Evolutionary conservation across 2,888 invertebrate genomes (phyloP), one percentile per base, ranked within the genome.

Genomic region (Orchesella flavescens): DNA sequence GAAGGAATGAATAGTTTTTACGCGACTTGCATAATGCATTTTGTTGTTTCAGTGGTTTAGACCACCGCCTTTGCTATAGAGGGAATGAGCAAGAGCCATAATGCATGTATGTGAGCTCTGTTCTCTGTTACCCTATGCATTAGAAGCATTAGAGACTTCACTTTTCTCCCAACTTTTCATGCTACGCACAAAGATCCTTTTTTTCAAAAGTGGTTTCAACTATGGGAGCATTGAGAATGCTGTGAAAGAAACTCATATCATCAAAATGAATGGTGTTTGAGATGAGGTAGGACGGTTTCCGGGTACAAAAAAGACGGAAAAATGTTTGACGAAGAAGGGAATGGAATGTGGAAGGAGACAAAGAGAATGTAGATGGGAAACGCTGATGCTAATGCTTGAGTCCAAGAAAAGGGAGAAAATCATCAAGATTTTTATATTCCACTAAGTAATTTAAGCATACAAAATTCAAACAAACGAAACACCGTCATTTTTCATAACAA

Each of bases 1-100:
- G 21, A 72, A 72, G 53, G 79, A 80, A 80, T 80, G 80, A 80
- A 80, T 73, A 80, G 80, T 80, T 80, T 80, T 80, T 80, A 80
- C 73, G 80, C 73, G 80, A 80, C 80, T 73, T 73, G 80, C 73
- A 73, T 80, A 80, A 80, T 80, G 46, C 73, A 73, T 80, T 73
- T 73, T 80, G 72, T 73, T 80, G 63, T 77, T 71, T 71, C 53
- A 71, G 71, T 53, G 78, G 71, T 69, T 65, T 69, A 19, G 46
- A 17, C 15, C 1, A 7, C 15, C 3, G 13, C n/a, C 53, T 53
- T 9, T 17, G 15, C 53, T 53, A 15, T 17, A 53, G 4, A 34
- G 2, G 34, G 2, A 34, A 7, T 34, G 34, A 34, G 7, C 34
- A n/a, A n/a, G n/a, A n/a, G n/a, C n/a, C n/a, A n/a, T n/a, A n/a